These are phyloP conservation scores for Platorchestia sp. DNA, from an alignment of 1,140 invertebrate species.

Conservation along the genomic window DNA sequence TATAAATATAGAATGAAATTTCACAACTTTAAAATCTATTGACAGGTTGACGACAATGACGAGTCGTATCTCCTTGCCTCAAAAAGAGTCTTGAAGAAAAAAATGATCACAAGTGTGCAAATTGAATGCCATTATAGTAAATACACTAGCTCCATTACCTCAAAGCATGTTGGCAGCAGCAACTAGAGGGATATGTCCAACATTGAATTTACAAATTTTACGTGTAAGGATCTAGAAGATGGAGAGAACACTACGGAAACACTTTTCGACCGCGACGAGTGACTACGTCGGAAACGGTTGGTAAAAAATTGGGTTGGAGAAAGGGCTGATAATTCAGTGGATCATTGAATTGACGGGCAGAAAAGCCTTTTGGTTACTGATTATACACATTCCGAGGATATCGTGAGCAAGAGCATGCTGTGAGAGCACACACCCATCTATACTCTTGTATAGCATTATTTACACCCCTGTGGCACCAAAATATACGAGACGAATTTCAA, in stretches of 20 bases:
- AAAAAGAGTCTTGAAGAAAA: conserved; percentile 23
- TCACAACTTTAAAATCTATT: conserved; percentile 54
- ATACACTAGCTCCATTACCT: neutral
- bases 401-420: conserved; percentile 49
- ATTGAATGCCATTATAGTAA: neutral
- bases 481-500: neutral
- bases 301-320: neutral
- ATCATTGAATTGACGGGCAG: neutral
- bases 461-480: conserved; percentile 15
- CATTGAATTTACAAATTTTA: conserved; percentile 36
- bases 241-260: neutral
- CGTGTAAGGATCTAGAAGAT: neutral
- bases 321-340: neutral
- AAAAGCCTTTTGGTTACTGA: conserved; percentile 21
- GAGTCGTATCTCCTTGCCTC: conserved; percentile 22
- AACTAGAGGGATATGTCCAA: conserved; percentile 34
- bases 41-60: conserved; percentile 51
- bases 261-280: neutral
- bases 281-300: neutral
- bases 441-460: conserved; percentile 21
- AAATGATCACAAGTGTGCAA: neutral
- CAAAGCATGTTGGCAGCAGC: neutral
- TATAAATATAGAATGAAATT: conserved; percentile 56
- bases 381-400: conserved; percentile 51
- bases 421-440: conserved; percentile 23